Base-by-base conservation (phyloP, 2,888 invertebrate genomes). In the Temnothorax ravouxi region DNA sequence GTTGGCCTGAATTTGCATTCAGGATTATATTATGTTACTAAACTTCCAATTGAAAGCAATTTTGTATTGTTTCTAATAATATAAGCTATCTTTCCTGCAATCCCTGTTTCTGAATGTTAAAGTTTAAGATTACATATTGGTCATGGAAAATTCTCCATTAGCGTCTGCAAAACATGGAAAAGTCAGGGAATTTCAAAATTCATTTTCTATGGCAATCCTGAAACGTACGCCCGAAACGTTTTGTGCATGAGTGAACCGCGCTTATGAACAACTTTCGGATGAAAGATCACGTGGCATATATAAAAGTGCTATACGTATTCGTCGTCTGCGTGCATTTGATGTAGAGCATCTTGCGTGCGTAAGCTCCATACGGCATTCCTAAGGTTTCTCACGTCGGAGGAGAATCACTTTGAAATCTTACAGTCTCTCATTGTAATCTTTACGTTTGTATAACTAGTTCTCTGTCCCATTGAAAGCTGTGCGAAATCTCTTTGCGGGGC, bases 351-450 rank as follows among this genome's bases (percentile, higher is more conserved):
- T 13, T 9, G 44, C 69, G 21, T 18, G 29, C 34, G 21, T 34
- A 50, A 72, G 67, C 41, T 67, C 29, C 18, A 64, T 44, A 25
- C 11, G 34, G 21, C 52, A 50, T 38, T 47, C 29, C 21, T 54
- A 18, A 3, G 84, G 18, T 61, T 84, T 82, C 81, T 56, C 83
- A 69, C 54, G 74, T 75, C 44, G 41, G 34, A 67, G 21, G 66
- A 47, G 61, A 81, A 44, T 69, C 61, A 34, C 4, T 79, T 25
- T 18, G 64, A 81, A 84, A 52, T 47, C 66, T 44, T 50, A 18
- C 47, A 34, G 47, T 18, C 77, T 52, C 50, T 6, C 44, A 44
- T 50, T 29, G 13, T 25, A 38, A 54, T 52, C 62, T 38, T 67
- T 56, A 34, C 56, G 44, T 61, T 77, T 50, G 56, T 59, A 18